phyloP scores from a whole-genome alignment of 2,888 invertebrate species.

The Chrysomela aeneicollis region DNA sequence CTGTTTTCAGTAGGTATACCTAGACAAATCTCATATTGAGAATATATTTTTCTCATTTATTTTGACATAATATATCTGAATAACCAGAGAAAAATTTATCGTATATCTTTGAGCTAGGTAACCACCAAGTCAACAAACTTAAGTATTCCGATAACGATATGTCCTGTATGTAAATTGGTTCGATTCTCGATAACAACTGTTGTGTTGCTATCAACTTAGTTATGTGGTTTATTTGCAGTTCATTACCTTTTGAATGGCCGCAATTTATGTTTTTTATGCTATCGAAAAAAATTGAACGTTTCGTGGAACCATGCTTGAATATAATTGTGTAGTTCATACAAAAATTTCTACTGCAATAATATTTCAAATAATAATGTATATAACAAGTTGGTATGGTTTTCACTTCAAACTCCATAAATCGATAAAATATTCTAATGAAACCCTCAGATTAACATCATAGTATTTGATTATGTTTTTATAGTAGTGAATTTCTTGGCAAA shows the following conservation, averaged over 20 bases:
- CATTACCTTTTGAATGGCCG: background rate
- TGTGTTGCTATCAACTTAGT: background rate
- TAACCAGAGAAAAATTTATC: background rate
- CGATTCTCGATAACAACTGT: conserved; percentile 5
- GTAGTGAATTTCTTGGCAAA: no score
- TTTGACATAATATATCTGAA: background rate
- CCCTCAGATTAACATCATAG: no score
- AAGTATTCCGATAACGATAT: conserved; percentile 12
- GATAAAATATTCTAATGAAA: no score
- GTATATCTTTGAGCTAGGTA: background rate
- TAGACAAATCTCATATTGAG: no score
- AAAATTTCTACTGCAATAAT: no score
- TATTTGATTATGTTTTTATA: no score
- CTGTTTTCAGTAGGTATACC: no score
- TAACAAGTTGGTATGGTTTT: no score
- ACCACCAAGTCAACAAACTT: conserved; percentile 16
- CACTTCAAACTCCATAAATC: no score
- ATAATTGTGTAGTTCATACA: no score
- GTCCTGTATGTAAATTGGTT: conserved; percentile 7
- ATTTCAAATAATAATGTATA: no score
- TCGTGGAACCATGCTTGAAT: background rate
- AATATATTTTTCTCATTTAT: background rate
- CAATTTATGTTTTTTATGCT: background rate
- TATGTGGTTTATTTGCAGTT: background rate
- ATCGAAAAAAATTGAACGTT: background rate